Evolutionary conservation across 1,140 invertebrate species (phyloP).

Genomic region (Andricus grossulariae): DNA sequence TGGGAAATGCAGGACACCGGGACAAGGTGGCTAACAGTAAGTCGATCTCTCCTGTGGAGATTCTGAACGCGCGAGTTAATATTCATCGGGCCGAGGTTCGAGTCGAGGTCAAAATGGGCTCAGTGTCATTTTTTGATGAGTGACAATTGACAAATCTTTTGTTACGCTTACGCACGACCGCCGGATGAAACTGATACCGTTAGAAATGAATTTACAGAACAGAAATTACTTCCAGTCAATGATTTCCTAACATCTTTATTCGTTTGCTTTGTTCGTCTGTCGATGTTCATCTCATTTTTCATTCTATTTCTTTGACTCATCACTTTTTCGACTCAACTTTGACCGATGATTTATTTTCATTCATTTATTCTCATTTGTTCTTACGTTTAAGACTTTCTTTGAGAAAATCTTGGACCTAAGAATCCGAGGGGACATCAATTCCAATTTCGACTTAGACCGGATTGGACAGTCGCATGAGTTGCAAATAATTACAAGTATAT

Average conservation of each 20-base stretch:
- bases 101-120: constrained; percentile 27
- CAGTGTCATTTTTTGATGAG: constrained; percentile 9
- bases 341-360: constrained; percentile 8
- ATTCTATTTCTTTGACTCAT: not conserved
- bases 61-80: constrained; percentile 41
- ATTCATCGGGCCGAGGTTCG: constrained; percentile 30
- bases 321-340: constrained; percentile 19
- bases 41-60: constrained; percentile 50
- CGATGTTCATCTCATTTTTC: not conserved
- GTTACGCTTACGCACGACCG: constrained; percentile 17
- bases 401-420: not conserved
- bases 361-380: not conserved
- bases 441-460: too few species aligned
- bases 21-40: constrained; percentile 49
- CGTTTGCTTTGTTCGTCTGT: not conserved
- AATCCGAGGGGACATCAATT: not conserved
- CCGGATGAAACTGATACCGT: constrained; percentile 2
- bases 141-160: constrained; percentile 31
- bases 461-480: too few species aligned
- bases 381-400: not conserved
- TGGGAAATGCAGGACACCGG: constrained; percentile 42
- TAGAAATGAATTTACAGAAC: not conserved
- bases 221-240: constrained; percentile 1
- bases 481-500: too few species aligned
- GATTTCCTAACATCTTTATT: not conserved